Evolutionary conservation across 2,888 invertebrate genomes (phyloP).

Genomic region (Limnephilus auricula): DNA sequence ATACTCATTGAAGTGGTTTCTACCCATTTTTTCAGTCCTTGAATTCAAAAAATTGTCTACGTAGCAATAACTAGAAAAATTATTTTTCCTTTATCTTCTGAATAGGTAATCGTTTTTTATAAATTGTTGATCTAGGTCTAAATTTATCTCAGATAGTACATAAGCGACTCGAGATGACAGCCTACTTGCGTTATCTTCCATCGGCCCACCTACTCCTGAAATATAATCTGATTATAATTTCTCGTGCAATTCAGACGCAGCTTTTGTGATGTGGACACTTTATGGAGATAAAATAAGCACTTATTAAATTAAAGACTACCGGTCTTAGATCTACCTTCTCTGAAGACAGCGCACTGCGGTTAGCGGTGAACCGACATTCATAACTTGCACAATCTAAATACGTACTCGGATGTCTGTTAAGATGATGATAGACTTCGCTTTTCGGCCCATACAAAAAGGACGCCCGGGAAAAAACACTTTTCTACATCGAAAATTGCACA

Average conservation of each 20-base stretch:
- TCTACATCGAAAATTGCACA: no score
- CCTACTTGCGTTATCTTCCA: neutral
- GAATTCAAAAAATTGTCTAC: neutral
- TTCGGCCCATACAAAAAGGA: no score
- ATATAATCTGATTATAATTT: neutral
- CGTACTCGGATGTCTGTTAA: neutral
- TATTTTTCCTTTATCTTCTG: neutral
- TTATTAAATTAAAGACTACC: neutral
- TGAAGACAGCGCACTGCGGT: neutral
- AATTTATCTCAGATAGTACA: neutral
- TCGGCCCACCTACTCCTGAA: conserved; percentile 5
- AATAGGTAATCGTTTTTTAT: neutral
- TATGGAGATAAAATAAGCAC: neutral
- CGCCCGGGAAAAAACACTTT: no score
- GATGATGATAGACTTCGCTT: no score
- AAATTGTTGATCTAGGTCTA: neutral
- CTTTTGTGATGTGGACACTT: neutral
- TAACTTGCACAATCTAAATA: neutral
- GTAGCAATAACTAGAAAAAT: no score
- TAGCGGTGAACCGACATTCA: neutral
- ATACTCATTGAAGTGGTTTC: no score
- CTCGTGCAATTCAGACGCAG: neutral
- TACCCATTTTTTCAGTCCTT: neutral
- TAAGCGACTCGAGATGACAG: neutral
- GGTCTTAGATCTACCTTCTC: neutral